Evolutionary conservation across 2,797 vertebrate species (phyloP).

Genomic region (Cuculus canorus): DNA sequence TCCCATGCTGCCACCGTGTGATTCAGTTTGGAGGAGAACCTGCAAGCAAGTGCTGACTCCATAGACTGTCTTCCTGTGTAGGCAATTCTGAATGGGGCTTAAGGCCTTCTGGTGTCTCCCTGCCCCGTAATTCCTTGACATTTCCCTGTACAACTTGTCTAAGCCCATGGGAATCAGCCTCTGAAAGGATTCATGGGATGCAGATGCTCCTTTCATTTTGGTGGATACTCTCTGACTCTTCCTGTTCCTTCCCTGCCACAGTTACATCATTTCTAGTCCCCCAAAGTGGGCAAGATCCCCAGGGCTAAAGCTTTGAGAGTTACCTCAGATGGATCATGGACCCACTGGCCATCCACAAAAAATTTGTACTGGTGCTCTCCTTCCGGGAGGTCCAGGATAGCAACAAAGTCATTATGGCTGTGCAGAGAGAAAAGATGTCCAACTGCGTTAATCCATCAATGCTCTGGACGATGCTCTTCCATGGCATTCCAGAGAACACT

Average conservation of each 20-base stretch:
- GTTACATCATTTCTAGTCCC: neutral
- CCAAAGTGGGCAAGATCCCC: neutral
- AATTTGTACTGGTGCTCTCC: constrained; percentile 99
- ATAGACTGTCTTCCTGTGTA: neutral
- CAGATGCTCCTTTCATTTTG: neutral
- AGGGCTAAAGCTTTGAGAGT: constrained; percentile 2
- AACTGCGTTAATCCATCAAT: neutral
- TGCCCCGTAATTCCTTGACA: neutral
- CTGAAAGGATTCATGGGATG: neutral
- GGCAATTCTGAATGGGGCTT: neutral
- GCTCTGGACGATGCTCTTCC: neutral
- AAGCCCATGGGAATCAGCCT: neutral
- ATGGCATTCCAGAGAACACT: neutral
- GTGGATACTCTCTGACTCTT: neutral
- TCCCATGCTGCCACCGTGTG: rapidly evolving
- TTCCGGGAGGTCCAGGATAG: constrained; percentile 95
- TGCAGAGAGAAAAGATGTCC: constrained; percentile 21
- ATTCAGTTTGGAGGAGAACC: neutral
- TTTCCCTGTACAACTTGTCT: neutral
- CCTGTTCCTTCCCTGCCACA: neutral
- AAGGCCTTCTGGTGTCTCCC: neutral
- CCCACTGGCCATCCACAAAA: constrained; percentile 98
- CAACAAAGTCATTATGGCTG: constrained; percentile 98
- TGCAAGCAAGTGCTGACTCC: neutral
- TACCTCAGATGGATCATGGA: constrained; percentile 96